Evolutionary conservation across 2,113 vertebrate species (phyloP).

Genomic region (Thalassarche chlororhynchos): DNA sequence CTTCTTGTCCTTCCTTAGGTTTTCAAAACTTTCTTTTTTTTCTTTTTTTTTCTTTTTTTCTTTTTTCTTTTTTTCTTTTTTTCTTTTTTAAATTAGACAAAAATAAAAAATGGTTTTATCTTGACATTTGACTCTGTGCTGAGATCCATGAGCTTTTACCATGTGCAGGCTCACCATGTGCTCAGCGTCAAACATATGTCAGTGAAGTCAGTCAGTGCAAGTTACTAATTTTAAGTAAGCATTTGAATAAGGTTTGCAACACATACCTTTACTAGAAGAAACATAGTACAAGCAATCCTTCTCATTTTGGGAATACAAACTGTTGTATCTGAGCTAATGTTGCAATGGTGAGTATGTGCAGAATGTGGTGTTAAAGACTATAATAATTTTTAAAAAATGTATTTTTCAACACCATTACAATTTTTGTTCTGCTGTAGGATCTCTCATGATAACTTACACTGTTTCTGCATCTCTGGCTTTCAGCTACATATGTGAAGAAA

Average conservation of each 20-base stretch:
- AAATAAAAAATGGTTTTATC: neutral
- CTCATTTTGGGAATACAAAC: neutral
- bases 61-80: too few species aligned
- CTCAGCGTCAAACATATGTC: neutral
- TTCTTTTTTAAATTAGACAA: neutral
- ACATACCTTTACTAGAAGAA: neutral
- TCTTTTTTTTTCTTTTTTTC: neutral
- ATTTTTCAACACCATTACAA: neutral
- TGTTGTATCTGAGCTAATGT: neutral
- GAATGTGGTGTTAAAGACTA: neutral
- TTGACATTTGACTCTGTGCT: neutral
- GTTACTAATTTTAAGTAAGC: neutral
- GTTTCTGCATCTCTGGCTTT: neutral
- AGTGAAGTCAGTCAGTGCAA: neutral
- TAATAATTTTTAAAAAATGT: neutral
- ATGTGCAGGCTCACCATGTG: neutral
- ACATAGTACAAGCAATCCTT: neutral
- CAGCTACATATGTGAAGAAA: neutral
- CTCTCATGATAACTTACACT: neutral
- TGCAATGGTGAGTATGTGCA: neutral
- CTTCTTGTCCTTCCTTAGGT: neutral
- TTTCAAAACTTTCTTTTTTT: neutral
- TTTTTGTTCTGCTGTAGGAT: neutral
- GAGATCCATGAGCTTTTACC: neutral
- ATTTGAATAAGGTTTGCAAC: neutral